Percentiles rank a stretch among this genome's conserved stretches.
phyloP scores from a whole-genome alignment of 1,140 invertebrate genomes.

The Battus philenor region DNA sequence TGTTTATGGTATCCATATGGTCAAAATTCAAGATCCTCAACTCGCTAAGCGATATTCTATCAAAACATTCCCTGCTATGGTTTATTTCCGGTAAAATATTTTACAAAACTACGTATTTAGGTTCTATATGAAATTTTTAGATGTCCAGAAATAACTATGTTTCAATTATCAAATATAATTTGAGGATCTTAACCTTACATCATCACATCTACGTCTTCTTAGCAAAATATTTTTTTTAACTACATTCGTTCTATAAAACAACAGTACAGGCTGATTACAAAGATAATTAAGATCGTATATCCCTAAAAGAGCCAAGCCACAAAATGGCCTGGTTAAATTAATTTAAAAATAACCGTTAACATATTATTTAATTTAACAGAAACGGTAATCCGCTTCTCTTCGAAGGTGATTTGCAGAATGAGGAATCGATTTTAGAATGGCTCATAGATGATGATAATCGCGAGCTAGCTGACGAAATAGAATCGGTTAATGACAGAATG shows the following conservation, averaged over 20 bases:
- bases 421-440: constrained; percentile 94
- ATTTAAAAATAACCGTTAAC: no score
- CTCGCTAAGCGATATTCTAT: constrained; percentile 95
- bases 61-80: constrained; percentile 94
- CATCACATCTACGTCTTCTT: neutral
- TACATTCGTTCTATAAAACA: no score
- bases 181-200: no score
- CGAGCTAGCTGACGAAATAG: constrained; percentile 95
- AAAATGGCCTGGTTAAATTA: no score
- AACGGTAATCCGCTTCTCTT: constrained; percentile 96
- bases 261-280: no score
- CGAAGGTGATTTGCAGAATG: constrained; percentile 94
- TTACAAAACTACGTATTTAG: no score
- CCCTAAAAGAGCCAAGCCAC: neutral
- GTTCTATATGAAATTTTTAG: no score
- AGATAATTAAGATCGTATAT: no score
- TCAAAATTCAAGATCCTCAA: constrained; percentile 94
- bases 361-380: constrained; percentile 51
- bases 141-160: neutral
- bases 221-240: neutral
- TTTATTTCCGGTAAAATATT: constrained; percentile 83
- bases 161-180: no score
- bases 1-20: constrained; percentile 95
- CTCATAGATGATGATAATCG: constrained; percentile 95
- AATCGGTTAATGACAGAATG: constrained; percentile 94